Percentiles rank a stretch among this genome's conserved stretches.
phyloP scores from a whole-genome alignment of 2,888 invertebrate genomes.

The Thumatha senex region DNA sequence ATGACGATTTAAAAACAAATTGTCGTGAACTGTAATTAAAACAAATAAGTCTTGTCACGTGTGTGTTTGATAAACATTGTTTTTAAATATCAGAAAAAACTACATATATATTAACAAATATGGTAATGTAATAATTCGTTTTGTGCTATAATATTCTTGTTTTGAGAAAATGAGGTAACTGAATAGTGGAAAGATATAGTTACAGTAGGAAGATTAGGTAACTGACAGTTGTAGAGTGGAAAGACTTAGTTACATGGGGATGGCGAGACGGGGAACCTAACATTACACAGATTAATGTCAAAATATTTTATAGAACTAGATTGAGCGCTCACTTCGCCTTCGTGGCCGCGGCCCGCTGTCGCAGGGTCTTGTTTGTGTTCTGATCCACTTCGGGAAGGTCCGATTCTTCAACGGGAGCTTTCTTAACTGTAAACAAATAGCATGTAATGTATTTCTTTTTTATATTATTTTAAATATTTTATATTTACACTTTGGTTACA shows the following conservation, averaged over 20 bases:
- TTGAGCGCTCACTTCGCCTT: conserved; percentile 82
- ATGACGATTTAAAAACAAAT: conserved; percentile 67
- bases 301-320: conserved; percentile 16
- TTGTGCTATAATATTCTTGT: conserved; percentile 45
- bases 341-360: conserved; percentile 81
- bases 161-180: conserved; percentile 35
- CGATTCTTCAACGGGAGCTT: conserved; percentile 86
- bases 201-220: too few species aligned
- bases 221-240: too few species aligned
- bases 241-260: conserved; percentile 44
- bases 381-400: conserved; percentile 97
- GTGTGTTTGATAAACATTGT: conserved; percentile 25
- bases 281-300: conserved; percentile 37
- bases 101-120: conserved; percentile 8
- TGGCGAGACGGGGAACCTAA: conserved; percentile 53
- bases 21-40: conserved; percentile 28
- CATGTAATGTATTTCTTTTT: too few species aligned
- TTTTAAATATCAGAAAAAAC: too few species aligned
- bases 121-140: conserved; percentile 10
- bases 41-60: conserved; percentile 39
- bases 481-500: too few species aligned
- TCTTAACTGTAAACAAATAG: conserved; percentile 82
- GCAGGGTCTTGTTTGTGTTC: conserved; percentile 90
- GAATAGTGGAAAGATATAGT: conserved; percentile 58
- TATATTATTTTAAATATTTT: too few species aligned